Percentiles rank a stretch among this genome's conserved stretches.
Evolutionary conservation across 2,888 invertebrate species (phyloP).

Genomic region (Drosophila histrio): DNA sequence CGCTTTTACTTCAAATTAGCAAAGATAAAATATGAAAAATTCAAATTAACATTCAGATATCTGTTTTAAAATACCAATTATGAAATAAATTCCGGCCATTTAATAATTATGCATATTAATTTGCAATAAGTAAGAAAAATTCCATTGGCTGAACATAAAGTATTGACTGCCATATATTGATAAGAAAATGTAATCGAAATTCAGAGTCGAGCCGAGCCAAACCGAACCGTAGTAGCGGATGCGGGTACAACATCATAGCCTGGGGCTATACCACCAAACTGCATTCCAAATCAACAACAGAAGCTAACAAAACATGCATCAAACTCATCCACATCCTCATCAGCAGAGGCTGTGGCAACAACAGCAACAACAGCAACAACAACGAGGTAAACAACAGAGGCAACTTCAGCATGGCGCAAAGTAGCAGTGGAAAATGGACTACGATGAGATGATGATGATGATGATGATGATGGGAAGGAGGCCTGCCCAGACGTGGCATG

Average conservation of each 20-base stretch:
- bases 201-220: slow-evolving; percentile 49
- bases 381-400: slow-evolving; percentile 30
- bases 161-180: slow-evolving; percentile 26
- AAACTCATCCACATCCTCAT: slow-evolving; percentile 76
- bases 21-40: background rate
- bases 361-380: slow-evolving; percentile 9
- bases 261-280: slow-evolving; percentile 67
- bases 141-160: slow-evolving; percentile 28
- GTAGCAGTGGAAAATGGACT: slow-evolving; percentile 71
- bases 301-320: slow-evolving; percentile 79
- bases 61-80: background rate
- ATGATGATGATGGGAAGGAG: slow-evolving; percentile 34
- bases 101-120: slow-evolving; percentile 11
- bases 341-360: slow-evolving; percentile 34
- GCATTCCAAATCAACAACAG: slow-evolving; percentile 79
- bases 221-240: slow-evolving; percentile 50
- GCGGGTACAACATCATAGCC: slow-evolving; percentile 55
- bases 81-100: background rate
- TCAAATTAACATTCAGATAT: background rate
- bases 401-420: slow-evolving; percentile 47
- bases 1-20: too few species aligned
- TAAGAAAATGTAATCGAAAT: slow-evolving; percentile 63
- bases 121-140: slow-evolving; percentile 8
- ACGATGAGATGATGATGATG: slow-evolving; percentile 49
- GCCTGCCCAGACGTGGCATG: slow-evolving; percentile 21